Conservation (phyloP, 2,888 invertebrate genomes). For the Ichneumoninae sp. region DNA sequence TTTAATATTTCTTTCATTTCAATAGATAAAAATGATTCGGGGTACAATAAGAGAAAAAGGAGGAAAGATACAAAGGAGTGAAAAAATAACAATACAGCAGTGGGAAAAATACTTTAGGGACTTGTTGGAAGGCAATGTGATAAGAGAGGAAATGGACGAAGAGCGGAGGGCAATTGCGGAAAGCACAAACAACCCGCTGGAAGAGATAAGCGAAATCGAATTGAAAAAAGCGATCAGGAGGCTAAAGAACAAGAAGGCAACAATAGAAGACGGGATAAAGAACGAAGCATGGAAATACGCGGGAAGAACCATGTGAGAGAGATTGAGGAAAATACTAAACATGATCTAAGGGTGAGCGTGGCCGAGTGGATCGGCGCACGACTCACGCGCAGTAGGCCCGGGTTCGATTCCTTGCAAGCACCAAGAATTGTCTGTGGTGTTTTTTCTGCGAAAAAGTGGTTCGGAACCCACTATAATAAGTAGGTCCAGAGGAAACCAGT, state of each 20-base stretch:
- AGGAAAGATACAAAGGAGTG: not conserved
- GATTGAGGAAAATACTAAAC: constrained; percentile 12
- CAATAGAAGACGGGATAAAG: constrained; percentile 33
- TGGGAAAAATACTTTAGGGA: constrained; percentile 22
- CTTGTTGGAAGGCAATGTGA: not conserved
- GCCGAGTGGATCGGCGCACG: no score
- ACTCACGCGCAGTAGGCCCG: no score
- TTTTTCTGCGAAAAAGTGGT: no score
- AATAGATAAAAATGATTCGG: no score
- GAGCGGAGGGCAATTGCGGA: not conserved
- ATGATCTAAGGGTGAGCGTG: constrained; percentile 8
- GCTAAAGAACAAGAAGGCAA: constrained; percentile 42
- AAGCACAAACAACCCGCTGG: not conserved
- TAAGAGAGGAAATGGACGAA: not conserved
- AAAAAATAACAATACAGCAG: not conserved
- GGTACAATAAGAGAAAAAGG: not conserved
- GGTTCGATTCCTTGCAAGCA: no score
- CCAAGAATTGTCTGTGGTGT: no score
- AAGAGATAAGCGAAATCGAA: constrained; percentile 14
- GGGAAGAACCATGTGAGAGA: not conserved
- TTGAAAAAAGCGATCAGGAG: constrained; percentile 23
- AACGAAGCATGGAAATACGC: constrained; percentile 40
- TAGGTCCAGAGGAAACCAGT: no score
- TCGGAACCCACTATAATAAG: no score
- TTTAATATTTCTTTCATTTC: no score